phyloP scores from a whole-genome alignment of 2,113 vertebrate genomes.

The Xiphophorus couchianus region DNA sequence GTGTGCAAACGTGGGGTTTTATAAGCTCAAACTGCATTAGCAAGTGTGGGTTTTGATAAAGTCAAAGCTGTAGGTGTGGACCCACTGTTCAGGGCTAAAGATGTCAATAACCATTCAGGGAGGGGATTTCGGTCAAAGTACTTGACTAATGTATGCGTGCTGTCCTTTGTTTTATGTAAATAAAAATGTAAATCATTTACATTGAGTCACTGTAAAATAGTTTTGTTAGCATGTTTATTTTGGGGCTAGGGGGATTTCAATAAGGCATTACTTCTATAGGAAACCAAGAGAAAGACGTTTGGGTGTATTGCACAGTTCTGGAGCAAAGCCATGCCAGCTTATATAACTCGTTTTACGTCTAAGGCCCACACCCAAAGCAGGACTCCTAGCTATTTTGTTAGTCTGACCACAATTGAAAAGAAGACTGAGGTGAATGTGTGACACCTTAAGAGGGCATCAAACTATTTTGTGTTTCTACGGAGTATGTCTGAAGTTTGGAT shows the following conservation, averaged over 20 bases:
- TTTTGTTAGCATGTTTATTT: not conserved
- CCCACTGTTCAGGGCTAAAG: constrained; percentile 27
- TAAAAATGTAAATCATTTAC: constrained; percentile 31
- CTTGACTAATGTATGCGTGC: not conserved
- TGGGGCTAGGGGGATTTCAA: constrained; percentile 1
- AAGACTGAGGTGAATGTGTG: constrained; percentile 24
- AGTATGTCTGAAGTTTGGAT: not conserved
- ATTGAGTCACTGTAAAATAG: constrained; percentile 10
- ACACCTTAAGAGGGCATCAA: not conserved
- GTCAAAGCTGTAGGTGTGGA: constrained; percentile 12
- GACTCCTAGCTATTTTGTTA: constrained; percentile 37
- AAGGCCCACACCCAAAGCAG: constrained; percentile 39
- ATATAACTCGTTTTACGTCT: constrained; percentile 27
- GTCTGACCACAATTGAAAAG: constrained; percentile 28
- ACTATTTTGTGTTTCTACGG: constrained; percentile 12
- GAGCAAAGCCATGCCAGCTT: constrained; percentile 31
- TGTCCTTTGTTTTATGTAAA: constrained; percentile 21
- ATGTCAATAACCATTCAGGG: constrained; percentile 33
- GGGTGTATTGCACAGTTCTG: constrained; percentile 5
- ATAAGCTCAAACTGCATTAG: not conserved
- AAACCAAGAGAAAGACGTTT: constrained; percentile 1
- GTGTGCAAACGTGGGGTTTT: not conserved
- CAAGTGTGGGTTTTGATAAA: constrained; percentile 2
- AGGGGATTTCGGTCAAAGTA: not conserved
- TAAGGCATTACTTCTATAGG: constrained; percentile 12